Percentiles rank a stretch among this genome's conserved stretches.
Conservation (phyloP, 2,888 invertebrate genomes). For the Drosophila trichaetosa region DNA sequence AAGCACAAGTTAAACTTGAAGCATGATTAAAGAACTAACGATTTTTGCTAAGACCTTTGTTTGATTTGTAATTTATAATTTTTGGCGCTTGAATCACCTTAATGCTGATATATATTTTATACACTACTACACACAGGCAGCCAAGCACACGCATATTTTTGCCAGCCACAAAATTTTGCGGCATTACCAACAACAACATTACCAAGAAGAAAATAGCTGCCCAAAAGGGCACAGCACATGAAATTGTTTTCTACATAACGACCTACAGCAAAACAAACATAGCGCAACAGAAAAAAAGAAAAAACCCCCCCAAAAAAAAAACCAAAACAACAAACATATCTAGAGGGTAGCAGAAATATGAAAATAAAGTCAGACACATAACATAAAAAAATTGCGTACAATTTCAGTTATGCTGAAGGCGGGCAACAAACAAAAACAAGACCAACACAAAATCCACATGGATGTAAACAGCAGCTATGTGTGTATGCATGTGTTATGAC, state of each 20-base stretch:
- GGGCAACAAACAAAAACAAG: constrained; percentile 38
- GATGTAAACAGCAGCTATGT: constrained; percentile 57
- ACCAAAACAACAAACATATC: not conserved
- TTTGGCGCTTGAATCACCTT: constrained; percentile 29
- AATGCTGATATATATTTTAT: constrained; percentile 15
- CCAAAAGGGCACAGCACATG: constrained; percentile 58
- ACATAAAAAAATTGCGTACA: constrained; percentile 54
- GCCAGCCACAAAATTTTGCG: constrained; percentile 67
- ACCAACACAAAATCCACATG: constrained; percentile 60
- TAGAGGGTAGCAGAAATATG: constrained; percentile 17
- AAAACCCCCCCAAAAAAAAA: constrained; percentile 9
- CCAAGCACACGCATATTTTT: constrained; percentile 62
- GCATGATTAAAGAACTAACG: not conserved
- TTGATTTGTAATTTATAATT: not conserved
- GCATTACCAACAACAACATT: constrained; percentile 45
- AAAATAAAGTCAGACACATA: constrained; percentile 51
- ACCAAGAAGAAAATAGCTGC: constrained; percentile 26
- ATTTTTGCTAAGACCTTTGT: not conserved
- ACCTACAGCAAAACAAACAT: constrained; percentile 58
- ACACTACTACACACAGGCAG: constrained; percentile 24
- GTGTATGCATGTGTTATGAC: constrained; percentile 21
- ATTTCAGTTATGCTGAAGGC: constrained; percentile 65
- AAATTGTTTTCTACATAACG: constrained; percentile 77
- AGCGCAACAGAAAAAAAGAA: constrained; percentile 20
- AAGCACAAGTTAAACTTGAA: not conserved